A percentile compares a stretch with the other conserved stretches of the same genome.
Evolutionary conservation across 2,797 vertebrate genomes (phyloP).

Genomic region (Artibeus jamaicensis): DNA sequence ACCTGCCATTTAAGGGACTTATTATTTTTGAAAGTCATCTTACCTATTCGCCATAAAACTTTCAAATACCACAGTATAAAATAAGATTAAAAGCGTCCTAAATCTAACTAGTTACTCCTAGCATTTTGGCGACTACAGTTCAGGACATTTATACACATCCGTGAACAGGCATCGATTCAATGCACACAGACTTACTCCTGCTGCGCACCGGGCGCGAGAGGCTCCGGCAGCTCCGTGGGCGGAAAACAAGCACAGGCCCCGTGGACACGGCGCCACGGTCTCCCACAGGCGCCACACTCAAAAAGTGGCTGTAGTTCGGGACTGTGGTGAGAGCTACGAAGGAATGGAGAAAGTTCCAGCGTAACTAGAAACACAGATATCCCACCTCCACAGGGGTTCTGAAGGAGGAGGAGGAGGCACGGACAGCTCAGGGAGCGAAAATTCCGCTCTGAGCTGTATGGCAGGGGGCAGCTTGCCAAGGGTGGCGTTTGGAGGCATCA

Average conservation of each 20-base stretch:
- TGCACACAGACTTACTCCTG: not conserved
- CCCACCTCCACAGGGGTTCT: not conserved
- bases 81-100: not conserved
- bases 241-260: fast-evolving
- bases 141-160: not conserved
- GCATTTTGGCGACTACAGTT: not conserved
- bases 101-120: not conserved
- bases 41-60: not conserved
- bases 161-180: not conserved
- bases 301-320: not conserved
- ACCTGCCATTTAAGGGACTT: not conserved
- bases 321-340: not conserved
- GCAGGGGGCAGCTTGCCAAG: not conserved
- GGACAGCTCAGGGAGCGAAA: fast-evolving
- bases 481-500: not conserved
- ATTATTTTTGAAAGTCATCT: not conserved
- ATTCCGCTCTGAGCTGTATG: fast-evolving
- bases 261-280: fast-evolving
- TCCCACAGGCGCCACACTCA: fast-evolving
- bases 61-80: not conserved
- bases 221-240: fast-evolving
- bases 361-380: not conserved
- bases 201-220: not conserved
- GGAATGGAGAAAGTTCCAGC: not conserved
- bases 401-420: not conserved